Evolutionary conservation across 23 tunicate species (phyloP).

Genomic region (Diplosoma virens): DNA sequence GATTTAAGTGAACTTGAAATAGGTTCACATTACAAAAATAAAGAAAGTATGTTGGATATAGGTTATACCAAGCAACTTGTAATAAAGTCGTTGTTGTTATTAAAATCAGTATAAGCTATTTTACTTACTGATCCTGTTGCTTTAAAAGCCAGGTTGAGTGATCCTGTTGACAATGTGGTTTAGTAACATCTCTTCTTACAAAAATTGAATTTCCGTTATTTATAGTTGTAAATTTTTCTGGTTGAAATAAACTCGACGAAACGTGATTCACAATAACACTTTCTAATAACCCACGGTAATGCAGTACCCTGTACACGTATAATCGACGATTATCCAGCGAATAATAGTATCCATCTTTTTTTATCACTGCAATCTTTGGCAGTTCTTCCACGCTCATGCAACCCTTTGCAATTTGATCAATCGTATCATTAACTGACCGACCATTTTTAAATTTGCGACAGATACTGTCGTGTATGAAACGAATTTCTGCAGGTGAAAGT

Average conservation of each 20-base stretch:
- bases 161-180: background rate
- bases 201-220: background rate
- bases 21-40: too few relatives aligned
- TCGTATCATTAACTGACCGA: constrained; percentile 1
- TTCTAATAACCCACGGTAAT: background rate
- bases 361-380: constrained; percentile 13
- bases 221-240: background rate
- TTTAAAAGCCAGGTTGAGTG: too few relatives aligned
- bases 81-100: too few relatives aligned
- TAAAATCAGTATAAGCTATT: too few relatives aligned
- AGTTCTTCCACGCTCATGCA: constrained; percentile 20
- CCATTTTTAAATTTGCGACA: background rate
- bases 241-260: background rate
- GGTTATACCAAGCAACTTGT: too few relatives aligned
- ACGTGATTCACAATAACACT: background rate
- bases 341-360: constrained; percentile 1
- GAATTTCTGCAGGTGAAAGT: constrained; percentile 15
- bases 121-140: too few relatives aligned
- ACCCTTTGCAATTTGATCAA: constrained; percentile 1
- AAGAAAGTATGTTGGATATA: too few relatives aligned
- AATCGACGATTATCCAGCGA: constrained; percentile 41
- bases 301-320: constrained; percentile 5
- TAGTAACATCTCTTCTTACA: background rate
- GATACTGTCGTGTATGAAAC: constrained; percentile 31
- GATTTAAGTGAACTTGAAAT: too few relatives aligned